phyloP scores from a whole-genome alignment of 2,797 vertebrate species.

The Lepus townsendii region DNA sequence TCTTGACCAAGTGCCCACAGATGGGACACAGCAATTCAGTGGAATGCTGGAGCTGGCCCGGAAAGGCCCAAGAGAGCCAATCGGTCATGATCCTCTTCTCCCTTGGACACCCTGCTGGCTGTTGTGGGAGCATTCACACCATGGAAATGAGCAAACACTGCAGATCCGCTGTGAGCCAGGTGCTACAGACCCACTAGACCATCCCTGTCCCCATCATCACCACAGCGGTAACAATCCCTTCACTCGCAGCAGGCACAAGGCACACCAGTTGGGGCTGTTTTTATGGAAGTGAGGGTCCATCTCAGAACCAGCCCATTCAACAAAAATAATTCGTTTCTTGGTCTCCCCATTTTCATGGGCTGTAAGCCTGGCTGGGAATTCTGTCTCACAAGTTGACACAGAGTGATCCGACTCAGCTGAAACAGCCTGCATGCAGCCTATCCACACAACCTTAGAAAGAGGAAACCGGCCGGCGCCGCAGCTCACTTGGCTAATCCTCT shows the following conservation, averaged over 20 bases:
- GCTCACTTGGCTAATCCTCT: too few species aligned
- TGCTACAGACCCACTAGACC: background rate
- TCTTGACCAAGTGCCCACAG: background rate
- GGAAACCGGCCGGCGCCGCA: background rate
- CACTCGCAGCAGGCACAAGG: background rate
- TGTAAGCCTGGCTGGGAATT: background rate
- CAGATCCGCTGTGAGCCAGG: background rate
- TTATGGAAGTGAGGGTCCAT: background rate
- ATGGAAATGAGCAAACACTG: background rate
- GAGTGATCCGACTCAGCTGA: background rate
- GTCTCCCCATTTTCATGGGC: background rate
- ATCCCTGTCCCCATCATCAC: background rate
- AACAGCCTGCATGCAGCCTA: background rate
- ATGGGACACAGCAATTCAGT: background rate
- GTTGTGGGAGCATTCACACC: accelerated
- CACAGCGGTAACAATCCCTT: background rate
- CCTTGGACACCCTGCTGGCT: background rate
- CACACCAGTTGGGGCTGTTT: background rate
- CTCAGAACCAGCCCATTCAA: background rate
- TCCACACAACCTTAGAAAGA: background rate
- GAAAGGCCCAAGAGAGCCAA: background rate
- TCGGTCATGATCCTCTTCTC: background rate
- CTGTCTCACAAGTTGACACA: background rate
- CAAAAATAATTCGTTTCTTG: background rate
- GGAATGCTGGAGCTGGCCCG: background rate